These are phyloP conservation scores for Dascyllus trimaculatus DNA, from an alignment of 2,113 vertebrate species.

Conservation along the genomic window DNA sequence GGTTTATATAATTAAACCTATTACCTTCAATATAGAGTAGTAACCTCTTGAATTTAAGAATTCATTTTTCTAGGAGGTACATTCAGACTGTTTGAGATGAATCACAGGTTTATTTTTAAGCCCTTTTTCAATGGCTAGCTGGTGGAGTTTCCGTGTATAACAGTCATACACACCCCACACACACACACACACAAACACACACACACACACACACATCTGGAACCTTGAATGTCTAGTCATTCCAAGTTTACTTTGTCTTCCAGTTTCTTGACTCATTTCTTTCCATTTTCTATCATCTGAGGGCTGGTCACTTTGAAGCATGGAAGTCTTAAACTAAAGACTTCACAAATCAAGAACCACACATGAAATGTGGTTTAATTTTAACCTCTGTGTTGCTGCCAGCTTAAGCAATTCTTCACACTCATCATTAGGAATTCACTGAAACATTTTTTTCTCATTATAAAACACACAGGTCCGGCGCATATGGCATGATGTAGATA, in stretches of 20 bases:
- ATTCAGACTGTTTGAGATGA: slow-evolving; percentile 66
- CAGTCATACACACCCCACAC: slow-evolving; percentile 27
- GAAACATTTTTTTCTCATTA: slow-evolving; percentile 2
- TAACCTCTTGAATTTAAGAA: slow-evolving; percentile 33
- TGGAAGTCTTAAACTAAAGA: slow-evolving; percentile 36
- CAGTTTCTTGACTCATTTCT: slow-evolving; percentile 75
- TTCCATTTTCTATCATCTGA: slow-evolving; percentile 57
- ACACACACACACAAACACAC: slow-evolving; percentile 24
- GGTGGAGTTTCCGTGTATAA: slow-evolving; percentile 63
- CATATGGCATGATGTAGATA: slow-evolving; percentile 15
- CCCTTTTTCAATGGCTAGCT: slow-evolving; percentile 40
- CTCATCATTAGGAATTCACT: slow-evolving; percentile 18
- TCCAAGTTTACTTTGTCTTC: slow-evolving; percentile 71
- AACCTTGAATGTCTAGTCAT: slow-evolving; percentile 47
- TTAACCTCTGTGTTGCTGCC: slow-evolving; percentile 5
- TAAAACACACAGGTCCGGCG: slow-evolving; percentile 20
- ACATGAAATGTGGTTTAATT: slow-evolving; percentile 25
- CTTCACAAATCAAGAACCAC: background rate
- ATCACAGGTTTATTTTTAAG: slow-evolving; percentile 78
- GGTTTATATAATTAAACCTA: background rate
- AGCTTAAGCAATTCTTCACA: slow-evolving; percentile 17
- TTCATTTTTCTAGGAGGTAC: slow-evolving; percentile 46
- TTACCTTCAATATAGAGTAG: slow-evolving; percentile 17
- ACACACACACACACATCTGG: slow-evolving; percentile 65
- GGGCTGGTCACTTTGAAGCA: slow-evolving; percentile 37